Evolutionary conservation across 2,797 vertebrate genomes (phyloP).

Genomic region (Halcyon chelicuti): DNA sequence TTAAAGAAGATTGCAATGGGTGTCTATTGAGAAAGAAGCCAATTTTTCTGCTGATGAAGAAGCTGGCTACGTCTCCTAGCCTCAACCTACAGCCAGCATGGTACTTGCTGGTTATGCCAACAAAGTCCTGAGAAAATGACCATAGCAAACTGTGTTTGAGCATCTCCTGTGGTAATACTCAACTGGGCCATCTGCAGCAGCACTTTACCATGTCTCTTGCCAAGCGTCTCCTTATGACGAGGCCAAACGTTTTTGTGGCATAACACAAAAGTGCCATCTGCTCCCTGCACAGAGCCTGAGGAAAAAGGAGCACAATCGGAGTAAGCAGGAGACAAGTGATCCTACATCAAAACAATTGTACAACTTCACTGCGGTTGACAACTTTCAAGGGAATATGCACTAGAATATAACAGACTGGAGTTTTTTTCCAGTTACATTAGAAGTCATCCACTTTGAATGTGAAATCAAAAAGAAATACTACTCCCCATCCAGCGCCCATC

Average conservation of each 20-base stretch:
- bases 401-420: background rate
- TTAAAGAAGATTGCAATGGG: background rate
- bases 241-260: background rate
- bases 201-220: background rate
- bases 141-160: background rate
- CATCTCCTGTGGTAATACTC: background rate
- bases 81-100: background rate
- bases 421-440: background rate
- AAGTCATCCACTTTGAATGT: background rate
- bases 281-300: background rate
- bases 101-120: background rate
- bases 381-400: background rate
- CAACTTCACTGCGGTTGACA: background rate
- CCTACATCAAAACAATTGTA: background rate
- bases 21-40: background rate
- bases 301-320: background rate
- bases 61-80: background rate
- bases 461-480: background rate
- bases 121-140: background rate
- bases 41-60: background rate
- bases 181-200: background rate
- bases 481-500: background rate
- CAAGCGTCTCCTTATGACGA: background rate
- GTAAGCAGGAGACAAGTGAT: background rate
- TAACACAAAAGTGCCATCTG: conserved; percentile 3